A percentile compares a stretch with the other conserved stretches of the same genome.
Conservation (phyloP, 2,888 invertebrate species). For the Linnaemya tessellans region DNA sequence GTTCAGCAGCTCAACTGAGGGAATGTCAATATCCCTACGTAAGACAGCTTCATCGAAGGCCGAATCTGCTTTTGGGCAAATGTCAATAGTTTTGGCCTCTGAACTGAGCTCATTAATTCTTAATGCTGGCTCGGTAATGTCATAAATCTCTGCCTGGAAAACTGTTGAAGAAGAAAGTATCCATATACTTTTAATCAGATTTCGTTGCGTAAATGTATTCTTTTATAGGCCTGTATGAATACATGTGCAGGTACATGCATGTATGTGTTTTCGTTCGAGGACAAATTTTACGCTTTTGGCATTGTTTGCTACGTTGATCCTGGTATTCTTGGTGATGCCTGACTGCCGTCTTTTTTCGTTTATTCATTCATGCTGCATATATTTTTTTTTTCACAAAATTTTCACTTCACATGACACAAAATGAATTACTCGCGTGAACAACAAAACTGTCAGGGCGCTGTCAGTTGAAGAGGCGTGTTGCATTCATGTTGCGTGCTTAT, state of each 20-base stretch:
- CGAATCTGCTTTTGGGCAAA: too few species aligned
- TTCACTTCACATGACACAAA: constrained; percentile 76
- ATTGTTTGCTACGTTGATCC: constrained; percentile 71
- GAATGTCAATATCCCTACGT: too few species aligned
- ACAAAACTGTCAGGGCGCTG: constrained; percentile 82
- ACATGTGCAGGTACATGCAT: not conserved
- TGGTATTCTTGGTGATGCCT: constrained; percentile 65
- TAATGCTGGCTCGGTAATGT: too few species aligned
- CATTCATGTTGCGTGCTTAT: constrained; percentile 74
- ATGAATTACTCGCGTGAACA: constrained; percentile 83
- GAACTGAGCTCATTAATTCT: too few species aligned
- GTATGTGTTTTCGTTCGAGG: constrained; percentile 6
- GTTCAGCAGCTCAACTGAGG: too few species aligned
- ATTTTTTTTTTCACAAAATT: constrained; percentile 66
- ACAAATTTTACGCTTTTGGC: constrained; percentile 66
- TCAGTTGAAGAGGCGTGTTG: constrained; percentile 78
- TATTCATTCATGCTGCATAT: not conserved
- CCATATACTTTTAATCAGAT: too few species aligned
- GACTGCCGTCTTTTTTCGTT: constrained; percentile 57
- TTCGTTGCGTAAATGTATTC: not conserved
- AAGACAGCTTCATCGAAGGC: too few species aligned
- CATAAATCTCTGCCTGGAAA: too few species aligned
- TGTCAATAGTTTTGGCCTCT: too few species aligned
- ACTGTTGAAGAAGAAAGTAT: too few species aligned
- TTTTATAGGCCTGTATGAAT: constrained; percentile 5